Evolutionary conservation across 30 jellyfish, hydroid and myxozoan genomes (phyloP).

Genomic region (Clytia hemisphaerica): DNA sequence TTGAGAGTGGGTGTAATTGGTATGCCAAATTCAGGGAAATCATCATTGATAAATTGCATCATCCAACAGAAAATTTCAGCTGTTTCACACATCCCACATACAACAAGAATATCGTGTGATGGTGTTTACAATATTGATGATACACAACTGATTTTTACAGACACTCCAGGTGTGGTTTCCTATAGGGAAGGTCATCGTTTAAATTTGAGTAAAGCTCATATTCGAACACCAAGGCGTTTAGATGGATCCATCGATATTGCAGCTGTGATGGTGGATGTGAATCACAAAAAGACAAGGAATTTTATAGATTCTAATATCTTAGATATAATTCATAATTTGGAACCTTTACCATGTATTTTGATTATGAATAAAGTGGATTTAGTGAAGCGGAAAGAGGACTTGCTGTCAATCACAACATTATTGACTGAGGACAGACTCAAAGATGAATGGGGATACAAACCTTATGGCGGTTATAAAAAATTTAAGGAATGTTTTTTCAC

Average conservation of each 20-base stretch:
- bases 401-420: constrained; percentile 32
- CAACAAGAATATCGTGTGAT: constrained; percentile 64
- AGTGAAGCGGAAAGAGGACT: constrained; percentile 42
- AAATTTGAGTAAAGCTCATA: constrained; percentile 67
- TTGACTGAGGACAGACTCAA: constrained; percentile 56
- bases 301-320: constrained; percentile 59
- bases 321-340: constrained; percentile 42
- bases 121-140: constrained; percentile 47
- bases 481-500: constrained; percentile 58
- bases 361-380: constrained; percentile 70
- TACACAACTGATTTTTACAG: constrained; percentile 72
- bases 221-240: constrained; percentile 64
- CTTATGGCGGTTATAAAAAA: constrained; percentile 68
- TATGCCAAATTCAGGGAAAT: constrained; percentile 91
- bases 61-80: constrained; percentile 71
- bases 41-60: constrained; percentile 61
- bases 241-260: constrained; percentile 57
- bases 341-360: constrained; percentile 51
- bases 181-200: constrained; percentile 70
- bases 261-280: constrained; percentile 71
- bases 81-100: constrained; percentile 61
- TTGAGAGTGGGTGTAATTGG: constrained; percentile 74
- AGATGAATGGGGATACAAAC: constrained; percentile 74
- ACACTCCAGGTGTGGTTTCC: constrained; percentile 89
- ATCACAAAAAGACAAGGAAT: constrained; percentile 51